Evolutionary conservation across 2,113 vertebrate genomes (phyloP).

Genomic region (Neotoma lepida): DNA sequence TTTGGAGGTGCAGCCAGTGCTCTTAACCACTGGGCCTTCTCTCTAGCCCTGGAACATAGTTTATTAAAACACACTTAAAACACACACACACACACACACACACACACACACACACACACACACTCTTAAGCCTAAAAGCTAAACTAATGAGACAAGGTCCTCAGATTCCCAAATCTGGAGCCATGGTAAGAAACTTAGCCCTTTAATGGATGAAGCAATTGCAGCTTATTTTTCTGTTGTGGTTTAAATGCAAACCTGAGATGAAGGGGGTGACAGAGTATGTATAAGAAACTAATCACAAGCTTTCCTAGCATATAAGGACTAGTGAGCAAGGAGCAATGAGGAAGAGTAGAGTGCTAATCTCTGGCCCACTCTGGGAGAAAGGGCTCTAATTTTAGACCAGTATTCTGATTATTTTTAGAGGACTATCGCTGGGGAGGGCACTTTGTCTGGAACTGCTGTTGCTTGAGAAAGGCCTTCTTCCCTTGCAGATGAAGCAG

Average conservation of each 20-base stretch:
- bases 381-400: constrained; percentile 55
- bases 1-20: background rate
- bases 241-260: constrained; percentile 25
- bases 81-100: too few relatives aligned
- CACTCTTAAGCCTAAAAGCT: constrained; percentile 1
- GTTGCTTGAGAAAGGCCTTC: background rate
- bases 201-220: constrained; percentile 52
- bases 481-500: background rate
- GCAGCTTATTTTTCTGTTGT: background rate
- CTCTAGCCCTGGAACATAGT: constrained; percentile 32
- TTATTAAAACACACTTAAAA: constrained; percentile 53
- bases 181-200: constrained; percentile 41
- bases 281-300: background rate
- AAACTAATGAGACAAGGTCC: constrained; percentile 33
- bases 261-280: constrained; percentile 4
- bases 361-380: background rate
- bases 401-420: constrained; percentile 60
- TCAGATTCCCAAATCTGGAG: constrained; percentile 43
- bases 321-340: background rate
- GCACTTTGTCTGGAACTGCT: constrained; percentile 18
- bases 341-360: constrained; percentile 16
- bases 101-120: too few relatives aligned
- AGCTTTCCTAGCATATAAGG: background rate
- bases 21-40: background rate
- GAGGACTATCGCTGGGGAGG: constrained; percentile 33